Percentiles rank a stretch among this genome's conserved stretches.
Conservation (phyloP, 2,888 invertebrate species). For the Ceratothoa steindachneri region DNA sequence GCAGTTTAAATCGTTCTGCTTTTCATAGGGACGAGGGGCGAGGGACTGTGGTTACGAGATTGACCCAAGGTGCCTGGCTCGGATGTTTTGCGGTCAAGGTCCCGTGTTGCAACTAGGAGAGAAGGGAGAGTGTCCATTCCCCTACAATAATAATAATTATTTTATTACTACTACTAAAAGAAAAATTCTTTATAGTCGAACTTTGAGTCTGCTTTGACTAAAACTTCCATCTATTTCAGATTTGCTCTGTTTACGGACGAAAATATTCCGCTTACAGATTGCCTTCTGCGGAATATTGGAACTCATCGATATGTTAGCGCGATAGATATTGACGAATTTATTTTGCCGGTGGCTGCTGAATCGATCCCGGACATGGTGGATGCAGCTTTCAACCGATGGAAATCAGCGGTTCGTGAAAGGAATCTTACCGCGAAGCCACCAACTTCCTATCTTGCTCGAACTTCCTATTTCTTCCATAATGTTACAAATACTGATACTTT, state of each 20-base stretch:
- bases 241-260: constrained; percentile 37
- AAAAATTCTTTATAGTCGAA: too few relatives aligned
- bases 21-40: too few relatives aligned
- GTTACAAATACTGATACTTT: background rate
- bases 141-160: too few relatives aligned
- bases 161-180: too few relatives aligned
- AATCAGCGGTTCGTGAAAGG: background rate
- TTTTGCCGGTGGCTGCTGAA: constrained; percentile 19
- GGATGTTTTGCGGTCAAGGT: too few relatives aligned
- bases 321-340: constrained; percentile 45
- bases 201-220: too few relatives aligned
- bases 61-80: too few relatives aligned
- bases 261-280: constrained; percentile 46
- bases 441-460: constrained; percentile 37
- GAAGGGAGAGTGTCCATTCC: too few relatives aligned
- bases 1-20: too few relatives aligned
- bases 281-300: constrained; percentile 31
- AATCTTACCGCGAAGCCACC: constrained; percentile 11
- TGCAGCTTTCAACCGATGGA: constrained; percentile 16
- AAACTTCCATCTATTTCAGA: too few relatives aligned
- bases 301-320: constrained; percentile 41
- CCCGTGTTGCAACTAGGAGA: too few relatives aligned
- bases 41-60: too few relatives aligned
- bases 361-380: constrained; percentile 41
- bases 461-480: constrained; percentile 42